Evolutionary conservation across 2,888 invertebrate genomes (phyloP).

Genomic region (Macaria liturata): DNA sequence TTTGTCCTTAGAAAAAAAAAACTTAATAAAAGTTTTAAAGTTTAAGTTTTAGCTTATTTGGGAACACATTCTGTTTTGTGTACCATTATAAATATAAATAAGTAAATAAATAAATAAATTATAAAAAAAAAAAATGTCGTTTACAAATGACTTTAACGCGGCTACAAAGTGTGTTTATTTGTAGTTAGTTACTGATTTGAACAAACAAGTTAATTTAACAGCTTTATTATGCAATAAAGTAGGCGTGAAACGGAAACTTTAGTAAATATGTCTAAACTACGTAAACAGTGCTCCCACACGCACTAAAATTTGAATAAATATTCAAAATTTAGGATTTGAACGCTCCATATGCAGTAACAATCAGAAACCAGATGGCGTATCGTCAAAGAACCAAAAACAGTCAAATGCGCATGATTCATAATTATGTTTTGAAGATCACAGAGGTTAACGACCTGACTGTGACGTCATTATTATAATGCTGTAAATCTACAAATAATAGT

Average conservation of each 20-base stretch:
- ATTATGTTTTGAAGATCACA: constrained; percentile 1
- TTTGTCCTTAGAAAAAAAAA: too few species aligned
- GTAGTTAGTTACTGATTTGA: background rate
- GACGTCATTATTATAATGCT: background rate
- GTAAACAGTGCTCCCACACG: constrained; percentile 11
- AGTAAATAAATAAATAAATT: too few species aligned
- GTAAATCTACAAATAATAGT: too few species aligned
- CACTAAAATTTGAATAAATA: constrained; percentile 4
- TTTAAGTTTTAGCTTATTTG: too few species aligned
- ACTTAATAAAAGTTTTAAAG: too few species aligned
- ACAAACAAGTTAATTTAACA: constrained; percentile 1
- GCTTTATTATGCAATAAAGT: constrained; percentile 8
- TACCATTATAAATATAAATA: too few species aligned
- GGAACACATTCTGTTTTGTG: too few species aligned
- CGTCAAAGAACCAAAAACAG: background rate
- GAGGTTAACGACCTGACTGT: constrained; percentile 4
- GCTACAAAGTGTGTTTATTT: too few species aligned
- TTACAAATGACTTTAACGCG: too few species aligned
- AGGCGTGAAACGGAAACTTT: constrained; percentile 22
- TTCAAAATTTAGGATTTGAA: background rate
- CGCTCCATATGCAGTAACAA: constrained; percentile 2
- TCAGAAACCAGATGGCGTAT: constrained; percentile 1
- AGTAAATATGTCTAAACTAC: constrained; percentile 14
- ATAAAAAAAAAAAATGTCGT: too few species aligned
- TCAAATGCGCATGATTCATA: background rate